A percentile compares a stretch with the other conserved stretches of the same genome.
phyloP scores from a whole-genome alignment of 1,140 invertebrate genomes.

The Globodera ellingtonae region DNA sequence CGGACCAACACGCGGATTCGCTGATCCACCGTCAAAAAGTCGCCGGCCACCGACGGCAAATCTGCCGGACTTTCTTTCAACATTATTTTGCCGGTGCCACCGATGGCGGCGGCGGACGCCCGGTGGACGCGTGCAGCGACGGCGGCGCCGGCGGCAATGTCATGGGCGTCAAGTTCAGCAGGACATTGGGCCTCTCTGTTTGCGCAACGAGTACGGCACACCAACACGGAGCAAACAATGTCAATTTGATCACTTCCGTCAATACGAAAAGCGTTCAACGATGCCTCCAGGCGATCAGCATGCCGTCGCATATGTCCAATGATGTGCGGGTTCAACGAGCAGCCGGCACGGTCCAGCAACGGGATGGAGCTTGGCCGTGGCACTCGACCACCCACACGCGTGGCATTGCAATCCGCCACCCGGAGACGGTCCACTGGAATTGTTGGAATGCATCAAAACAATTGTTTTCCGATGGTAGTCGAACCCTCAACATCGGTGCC shows the following conservation, averaged over 20 bases:
- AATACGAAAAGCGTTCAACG: constrained; percentile 54
- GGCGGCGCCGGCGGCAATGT: neutral
- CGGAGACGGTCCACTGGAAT: constrained; percentile 36
- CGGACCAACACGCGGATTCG: constrained; percentile 44
- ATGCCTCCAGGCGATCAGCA: constrained; percentile 47
- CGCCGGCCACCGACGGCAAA: constrained; percentile 9
- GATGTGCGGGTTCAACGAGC: constrained; percentile 61
- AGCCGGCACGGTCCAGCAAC: constrained; percentile 37
- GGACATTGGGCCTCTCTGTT: neutral
- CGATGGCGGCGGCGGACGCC: neutral
- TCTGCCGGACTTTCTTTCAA: neutral
- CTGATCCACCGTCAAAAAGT: constrained; percentile 47
- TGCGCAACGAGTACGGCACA: constrained; percentile 38
- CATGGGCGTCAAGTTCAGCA: neutral
- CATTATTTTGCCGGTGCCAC: constrained; percentile 29
- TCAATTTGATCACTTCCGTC: constrained; percentile 59
- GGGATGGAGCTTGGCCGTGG: constrained; percentile 46
- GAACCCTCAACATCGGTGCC: constrained; percentile 46
- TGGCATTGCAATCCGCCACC: constrained; percentile 56
- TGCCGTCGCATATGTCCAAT: constrained; percentile 47
- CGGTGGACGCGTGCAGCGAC: neutral
- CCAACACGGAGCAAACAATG: constrained; percentile 52
- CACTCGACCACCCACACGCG: constrained; percentile 49
- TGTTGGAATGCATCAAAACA: neutral
- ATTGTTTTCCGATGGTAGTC: constrained; percentile 6